Percentiles rank a stretch among this genome's conserved stretches.
phyloP scores from a whole-genome alignment of 2,113 vertebrate species.

The Caretta caretta region DNA sequence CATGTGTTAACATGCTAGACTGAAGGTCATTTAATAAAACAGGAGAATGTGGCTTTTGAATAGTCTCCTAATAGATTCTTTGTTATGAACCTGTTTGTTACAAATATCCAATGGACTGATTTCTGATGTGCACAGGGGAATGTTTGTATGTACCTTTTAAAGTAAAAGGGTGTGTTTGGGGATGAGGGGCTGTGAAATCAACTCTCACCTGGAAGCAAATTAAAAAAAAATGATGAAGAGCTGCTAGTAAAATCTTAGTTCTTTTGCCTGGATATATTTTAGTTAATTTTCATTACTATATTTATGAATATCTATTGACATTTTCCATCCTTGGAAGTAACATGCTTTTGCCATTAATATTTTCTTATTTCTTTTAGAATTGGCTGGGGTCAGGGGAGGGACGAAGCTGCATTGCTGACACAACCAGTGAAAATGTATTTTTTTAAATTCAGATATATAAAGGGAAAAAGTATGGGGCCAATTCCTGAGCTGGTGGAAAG shows the following conservation, averaged over 20 bases:
- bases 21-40: neutral
- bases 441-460: neutral
- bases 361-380: neutral
- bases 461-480: neutral
- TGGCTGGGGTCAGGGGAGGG: fast-evolving
- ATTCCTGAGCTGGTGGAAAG: neutral
- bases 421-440: neutral
- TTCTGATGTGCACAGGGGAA: neutral
- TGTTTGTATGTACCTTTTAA: neutral
- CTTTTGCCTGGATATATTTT: neutral
- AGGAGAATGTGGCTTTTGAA: slow-evolving; percentile 18
- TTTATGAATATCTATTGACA: neutral
- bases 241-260: neutral
- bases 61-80: neutral
- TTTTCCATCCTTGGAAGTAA: neutral
- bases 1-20: slow-evolving; percentile 2
- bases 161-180: neutral
- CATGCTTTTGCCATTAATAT: neutral
- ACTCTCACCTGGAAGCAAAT: neutral
- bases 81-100: neutral
- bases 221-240: neutral
- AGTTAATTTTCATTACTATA: neutral
- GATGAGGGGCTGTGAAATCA: neutral
- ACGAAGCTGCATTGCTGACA: fast-evolving
- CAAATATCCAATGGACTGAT: neutral